Base-by-base conservation (phyloP, 2,797 vertebrate species). In the Crypturellus tataupa region DNA sequence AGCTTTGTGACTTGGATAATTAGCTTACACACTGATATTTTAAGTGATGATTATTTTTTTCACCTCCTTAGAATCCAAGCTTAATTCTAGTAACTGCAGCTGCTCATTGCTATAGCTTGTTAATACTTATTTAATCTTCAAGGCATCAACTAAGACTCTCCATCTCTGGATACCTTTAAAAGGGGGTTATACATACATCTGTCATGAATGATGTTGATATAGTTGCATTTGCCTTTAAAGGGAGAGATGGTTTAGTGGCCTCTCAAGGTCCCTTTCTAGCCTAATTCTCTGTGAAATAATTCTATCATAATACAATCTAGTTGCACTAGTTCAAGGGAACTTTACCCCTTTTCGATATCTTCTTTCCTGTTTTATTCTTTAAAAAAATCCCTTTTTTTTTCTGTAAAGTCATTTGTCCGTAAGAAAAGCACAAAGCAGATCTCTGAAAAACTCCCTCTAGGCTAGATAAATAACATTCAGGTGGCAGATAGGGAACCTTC, bases 31-130 rank as follows among this genome's bases (percentile, higher is more conserved):
- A 42, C 3, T 46, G n/a, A 19, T 70, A 63, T 89, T 94, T 85
- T 2, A 91, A 91, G 91, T 21, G 4, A 46, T 71, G 40, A 85
- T 72, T 92, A 47, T 84, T 80, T 92, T 91, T 87, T 86, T 51
- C 40, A 80, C 9, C 9, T 91, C 25, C 42, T 89, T 87, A 55
- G 44, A 87, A 85, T 17, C 58, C 10, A 78, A 58, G 10, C 15
- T 87, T 65, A 89, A 78, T 85, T 95, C 79, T 49, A 67, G 49
- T 35, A 72, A 79, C 69, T 7, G 7, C 55, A 91, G 55, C 23
- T 85, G 63, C 49, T 76, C n/a, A 35, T 42, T 42, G 9, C 15
- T 62, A 6, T 15, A 65, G 12, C 23, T 78, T 58, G 25, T 59
- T 89, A 83, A 85, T 85, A 12, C 6, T 19, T 78, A 46, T 87